Conservation (phyloP, 2,888 invertebrate genomes). For the Byasa hedistus region DNA sequence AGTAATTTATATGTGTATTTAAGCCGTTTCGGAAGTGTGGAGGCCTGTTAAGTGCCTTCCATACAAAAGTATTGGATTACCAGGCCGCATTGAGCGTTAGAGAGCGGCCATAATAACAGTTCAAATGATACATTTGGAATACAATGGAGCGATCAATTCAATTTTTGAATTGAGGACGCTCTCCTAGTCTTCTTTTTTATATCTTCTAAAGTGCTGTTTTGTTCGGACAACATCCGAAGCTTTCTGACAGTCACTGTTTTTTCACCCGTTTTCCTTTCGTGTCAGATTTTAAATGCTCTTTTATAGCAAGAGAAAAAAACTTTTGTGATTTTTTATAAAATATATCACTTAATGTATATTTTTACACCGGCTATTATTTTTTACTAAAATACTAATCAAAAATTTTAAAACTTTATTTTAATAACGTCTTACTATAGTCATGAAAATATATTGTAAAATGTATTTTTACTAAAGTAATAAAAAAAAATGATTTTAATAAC, state of each 20-base stretch:
- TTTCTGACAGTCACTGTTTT: conserved; percentile 80
- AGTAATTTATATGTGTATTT: conserved; percentile 55
- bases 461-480: no score
- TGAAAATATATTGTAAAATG: no score
- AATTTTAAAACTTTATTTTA: no score
- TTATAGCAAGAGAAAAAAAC: conserved; percentile 1
- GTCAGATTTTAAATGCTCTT: conserved; percentile 52
- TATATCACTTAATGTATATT: no score
- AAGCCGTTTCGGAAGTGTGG: conserved; percentile 64
- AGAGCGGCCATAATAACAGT: conserved; percentile 77
- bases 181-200: conserved; percentile 73
- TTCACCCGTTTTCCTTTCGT: conserved; percentile 67
- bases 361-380: no score
- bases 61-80: conserved; percentile 81
- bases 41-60: conserved; percentile 73
- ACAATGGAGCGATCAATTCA: conserved; percentile 81
- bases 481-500: no score
- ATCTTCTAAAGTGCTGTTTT: conserved; percentile 79
- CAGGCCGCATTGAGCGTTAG: conserved; percentile 72
- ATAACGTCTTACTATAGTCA: no score
- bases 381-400: no score
- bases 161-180: conserved; percentile 80
- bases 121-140: conserved; percentile 81
- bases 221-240: conserved; percentile 76
- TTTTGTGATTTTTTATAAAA: no score